Conservation (phyloP, 2,888 invertebrate species). For the Helobdella robusta region DNA sequence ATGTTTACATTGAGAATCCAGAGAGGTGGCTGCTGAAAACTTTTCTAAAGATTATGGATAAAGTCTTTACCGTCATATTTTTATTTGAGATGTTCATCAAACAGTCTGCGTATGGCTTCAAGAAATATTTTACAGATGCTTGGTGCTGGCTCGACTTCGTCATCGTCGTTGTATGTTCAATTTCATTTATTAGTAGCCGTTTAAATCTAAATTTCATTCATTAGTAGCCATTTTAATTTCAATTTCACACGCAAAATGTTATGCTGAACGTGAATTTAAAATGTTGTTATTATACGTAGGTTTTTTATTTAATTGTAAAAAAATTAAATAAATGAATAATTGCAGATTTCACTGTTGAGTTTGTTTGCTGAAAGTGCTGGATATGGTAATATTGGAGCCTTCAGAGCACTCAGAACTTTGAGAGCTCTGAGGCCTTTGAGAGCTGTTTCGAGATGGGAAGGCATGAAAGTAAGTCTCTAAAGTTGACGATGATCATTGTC, state of each 20-base stretch:
- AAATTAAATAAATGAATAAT: neutral
- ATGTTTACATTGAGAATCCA: constrained; percentile 23
- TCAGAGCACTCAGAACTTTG: constrained; percentile 97
- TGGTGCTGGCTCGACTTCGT: constrained; percentile 99
- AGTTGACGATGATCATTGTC: too few relatives aligned
- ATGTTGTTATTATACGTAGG: too few relatives aligned
- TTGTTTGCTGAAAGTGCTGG: constrained; percentile 74
- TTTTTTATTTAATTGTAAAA: too few relatives aligned
- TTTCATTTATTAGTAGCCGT: neutral
- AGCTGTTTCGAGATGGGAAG: constrained; percentile 99
- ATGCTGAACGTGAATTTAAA: too few relatives aligned
- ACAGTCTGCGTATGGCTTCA: constrained; percentile 91
- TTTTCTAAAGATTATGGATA: constrained; percentile 59
- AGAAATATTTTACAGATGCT: constrained; percentile 93
- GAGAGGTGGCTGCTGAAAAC: constrained; percentile 73
- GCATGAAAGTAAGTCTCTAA: constrained; percentile 74
- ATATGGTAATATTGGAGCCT: constrained; percentile 85
- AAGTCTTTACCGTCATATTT: constrained; percentile 95
- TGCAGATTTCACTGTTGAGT: constrained; percentile 71
- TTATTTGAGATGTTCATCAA: constrained; percentile 97
- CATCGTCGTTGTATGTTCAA: constrained; percentile 79
- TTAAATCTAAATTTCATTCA: too few relatives aligned
- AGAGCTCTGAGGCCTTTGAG: constrained; percentile 93
- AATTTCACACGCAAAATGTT: too few relatives aligned
- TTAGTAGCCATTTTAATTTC: too few relatives aligned